Conservation (phyloP, 2,797 vertebrate species). For the Sebastes jordani region DNA sequence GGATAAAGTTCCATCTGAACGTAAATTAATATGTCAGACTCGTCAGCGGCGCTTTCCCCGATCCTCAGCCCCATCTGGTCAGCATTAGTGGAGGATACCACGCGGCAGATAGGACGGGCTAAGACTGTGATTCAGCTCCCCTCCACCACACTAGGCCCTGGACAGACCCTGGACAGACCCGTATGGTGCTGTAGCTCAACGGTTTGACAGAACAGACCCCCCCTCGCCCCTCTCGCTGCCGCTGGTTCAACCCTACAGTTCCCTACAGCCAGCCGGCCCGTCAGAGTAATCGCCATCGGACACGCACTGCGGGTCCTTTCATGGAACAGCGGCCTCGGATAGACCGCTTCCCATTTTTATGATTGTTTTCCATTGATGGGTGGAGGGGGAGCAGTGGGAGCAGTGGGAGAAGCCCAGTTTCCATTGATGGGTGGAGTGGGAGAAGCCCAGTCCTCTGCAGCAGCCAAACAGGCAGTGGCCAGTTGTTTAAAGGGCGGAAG, state of each 20-base stretch:
- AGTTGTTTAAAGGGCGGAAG: neutral
- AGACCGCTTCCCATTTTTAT: slow-evolving; percentile 46
- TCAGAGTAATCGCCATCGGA: slow-evolving; percentile 45
- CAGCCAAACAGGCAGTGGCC: slow-evolving; percentile 40
- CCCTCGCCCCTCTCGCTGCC: neutral
- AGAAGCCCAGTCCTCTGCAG: slow-evolving; percentile 43
- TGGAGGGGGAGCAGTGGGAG: slow-evolving; percentile 11
- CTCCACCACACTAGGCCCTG: slow-evolving; percentile 27
- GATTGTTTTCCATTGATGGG: slow-evolving; percentile 61
- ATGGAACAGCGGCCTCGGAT: slow-evolving; percentile 39
- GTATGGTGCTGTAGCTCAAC: slow-evolving; percentile 55
- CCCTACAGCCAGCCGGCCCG: slow-evolving; percentile 2
- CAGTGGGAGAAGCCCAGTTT: too few relatives aligned
- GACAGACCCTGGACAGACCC: slow-evolving; percentile 49
- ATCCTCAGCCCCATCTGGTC: slow-evolving; percentile 48
- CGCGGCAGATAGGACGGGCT: slow-evolving; percentile 51
- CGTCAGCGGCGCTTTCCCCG: slow-evolving; percentile 12
- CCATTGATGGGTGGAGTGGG: neutral
- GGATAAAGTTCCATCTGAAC: slow-evolving; percentile 35
- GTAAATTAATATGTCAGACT: slow-evolving; percentile 59
- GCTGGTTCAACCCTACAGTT: slow-evolving; percentile 28
- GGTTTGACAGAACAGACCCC: slow-evolving; percentile 29
- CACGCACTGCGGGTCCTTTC: slow-evolving; percentile 43
- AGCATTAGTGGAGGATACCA: slow-evolving; percentile 51
- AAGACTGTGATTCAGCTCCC: slow-evolving; percentile 40